These are phyloP conservation scores for Serrognathus titanus DNA, from an alignment of 2,888 invertebrate genomes.

Conservation along the genomic window DNA sequence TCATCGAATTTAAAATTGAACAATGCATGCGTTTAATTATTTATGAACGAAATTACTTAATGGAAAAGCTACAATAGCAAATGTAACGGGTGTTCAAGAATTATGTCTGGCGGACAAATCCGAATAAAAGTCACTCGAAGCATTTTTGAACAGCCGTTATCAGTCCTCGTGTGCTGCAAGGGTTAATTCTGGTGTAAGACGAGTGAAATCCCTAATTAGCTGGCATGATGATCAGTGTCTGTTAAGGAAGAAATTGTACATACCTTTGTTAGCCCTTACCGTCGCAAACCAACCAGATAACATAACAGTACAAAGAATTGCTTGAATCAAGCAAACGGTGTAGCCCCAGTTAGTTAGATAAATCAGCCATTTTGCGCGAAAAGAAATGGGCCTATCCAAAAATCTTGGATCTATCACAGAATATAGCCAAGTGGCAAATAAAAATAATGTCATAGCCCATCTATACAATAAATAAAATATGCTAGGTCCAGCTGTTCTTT, in stretches of 20 bases:
- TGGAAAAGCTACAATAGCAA: too few species aligned
- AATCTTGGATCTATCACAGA: constrained; percentile 44
- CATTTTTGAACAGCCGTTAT: too few species aligned
- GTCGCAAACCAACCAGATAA: constrained; percentile 25
- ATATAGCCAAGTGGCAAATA: constrained; percentile 42
- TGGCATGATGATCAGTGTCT: too few species aligned
- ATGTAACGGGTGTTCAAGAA: too few species aligned
- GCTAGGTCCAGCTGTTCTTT: constrained; percentile 51
- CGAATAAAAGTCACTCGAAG: too few species aligned
- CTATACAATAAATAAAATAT: constrained; percentile 52
- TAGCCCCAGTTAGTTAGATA: constrained; percentile 75
- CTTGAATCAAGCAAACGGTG: constrained; percentile 56
- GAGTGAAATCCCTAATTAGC: too few species aligned
- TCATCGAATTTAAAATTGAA: too few species aligned
- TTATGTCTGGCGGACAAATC: too few species aligned
- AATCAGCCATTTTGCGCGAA: constrained; percentile 64
- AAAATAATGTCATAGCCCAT: constrained; percentile 55
- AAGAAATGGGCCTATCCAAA: constrained; percentile 45
- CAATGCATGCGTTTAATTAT: too few species aligned
- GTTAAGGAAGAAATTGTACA: not conserved
- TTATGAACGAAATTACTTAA: too few species aligned
- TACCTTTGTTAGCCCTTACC: constrained; percentile 6
- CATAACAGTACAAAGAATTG: constrained; percentile 49
- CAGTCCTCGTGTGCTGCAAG: too few species aligned
- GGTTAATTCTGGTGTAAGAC: too few species aligned